These are phyloP conservation scores for Glossophaga mutica DNA, from an alignment of 2,797 vertebrate species.

Conservation along the genomic window DNA sequence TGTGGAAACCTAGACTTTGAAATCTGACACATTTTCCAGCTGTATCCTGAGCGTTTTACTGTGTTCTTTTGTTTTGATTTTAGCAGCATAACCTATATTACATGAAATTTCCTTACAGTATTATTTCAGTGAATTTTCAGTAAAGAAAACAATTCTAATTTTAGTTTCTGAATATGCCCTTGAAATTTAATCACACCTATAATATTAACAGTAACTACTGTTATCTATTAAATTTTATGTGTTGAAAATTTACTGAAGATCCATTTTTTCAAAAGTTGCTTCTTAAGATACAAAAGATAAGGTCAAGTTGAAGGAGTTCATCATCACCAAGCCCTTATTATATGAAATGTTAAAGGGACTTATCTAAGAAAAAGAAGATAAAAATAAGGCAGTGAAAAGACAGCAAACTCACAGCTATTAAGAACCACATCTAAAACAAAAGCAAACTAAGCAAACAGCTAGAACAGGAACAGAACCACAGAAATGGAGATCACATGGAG, in stretches of 20 bases:
- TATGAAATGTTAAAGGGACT: too few relatives aligned
- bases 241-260: neutral
- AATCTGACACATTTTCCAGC: constrained; percentile 12
- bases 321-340: too few relatives aligned
- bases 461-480: too few relatives aligned
- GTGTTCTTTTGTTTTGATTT: neutral
- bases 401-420: too few relatives aligned
- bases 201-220: neutral
- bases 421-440: too few relatives aligned
- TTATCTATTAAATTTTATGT: neutral
- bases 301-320: too few relatives aligned
- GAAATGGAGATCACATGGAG: too few relatives aligned
- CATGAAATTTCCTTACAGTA: neutral
- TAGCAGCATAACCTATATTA: neutral
- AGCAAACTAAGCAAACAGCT: too few relatives aligned
- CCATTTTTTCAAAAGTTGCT: neutral
- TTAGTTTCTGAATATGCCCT: neutral
- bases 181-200: constrained; percentile 3
- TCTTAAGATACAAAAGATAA: constrained; percentile 16
- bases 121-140: constrained; percentile 3
- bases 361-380: too few relatives aligned
- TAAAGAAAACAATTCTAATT: neutral
- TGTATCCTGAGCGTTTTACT: neutral
- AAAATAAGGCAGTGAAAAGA: too few relatives aligned
- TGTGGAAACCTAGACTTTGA: neutral